A percentile compares a stretch with the other conserved stretches of the same genome.
These are phyloP conservation scores for Sisyra terminalis DNA, from an alignment of 2,888 invertebrate genomes.

Conservation along the genomic window DNA sequence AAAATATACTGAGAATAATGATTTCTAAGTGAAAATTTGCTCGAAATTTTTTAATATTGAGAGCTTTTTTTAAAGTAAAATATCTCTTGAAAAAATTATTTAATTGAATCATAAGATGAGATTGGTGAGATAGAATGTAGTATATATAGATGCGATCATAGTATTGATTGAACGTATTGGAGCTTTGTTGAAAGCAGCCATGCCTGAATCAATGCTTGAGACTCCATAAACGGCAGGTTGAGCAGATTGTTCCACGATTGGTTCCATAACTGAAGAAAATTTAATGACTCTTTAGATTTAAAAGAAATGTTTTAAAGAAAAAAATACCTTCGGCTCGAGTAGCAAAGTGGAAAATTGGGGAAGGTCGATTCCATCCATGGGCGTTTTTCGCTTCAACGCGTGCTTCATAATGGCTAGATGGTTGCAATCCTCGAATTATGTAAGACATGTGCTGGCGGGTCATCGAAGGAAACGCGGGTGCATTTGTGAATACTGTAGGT, in stretches of 20 bases:
- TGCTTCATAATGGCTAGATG: slow-evolving; percentile 36
- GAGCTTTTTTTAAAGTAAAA: no score
- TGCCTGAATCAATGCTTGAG: slow-evolving; percentile 20
- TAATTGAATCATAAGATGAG: no score
- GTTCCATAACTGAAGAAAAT: slow-evolving; percentile 25
- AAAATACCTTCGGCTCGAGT: slow-evolving; percentile 35
- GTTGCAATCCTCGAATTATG: slow-evolving; percentile 31
- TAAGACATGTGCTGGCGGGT: slow-evolving; percentile 33
- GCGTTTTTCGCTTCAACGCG: slow-evolving; percentile 36
- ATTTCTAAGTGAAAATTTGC: no score
- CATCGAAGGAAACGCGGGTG: slow-evolving; percentile 23
- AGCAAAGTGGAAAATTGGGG: slow-evolving; percentile 34
- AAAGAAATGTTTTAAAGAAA: no score
- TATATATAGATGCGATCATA: no score
- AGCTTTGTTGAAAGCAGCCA: no score
- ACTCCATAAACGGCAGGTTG: slow-evolving; percentile 28
- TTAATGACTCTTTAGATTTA: no score
- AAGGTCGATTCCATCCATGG: slow-evolving; percentile 37
- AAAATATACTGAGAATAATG: no score
- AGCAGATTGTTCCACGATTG: slow-evolving; percentile 27
- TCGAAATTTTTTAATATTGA: no score
- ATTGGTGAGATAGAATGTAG: no score
- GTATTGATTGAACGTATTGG: no score
- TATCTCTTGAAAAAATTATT: no score
- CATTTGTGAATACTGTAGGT: slow-evolving; percentile 16